Evolutionary conservation across 2,797 vertebrate genomes (phyloP).

Genomic region (Sebastes hubbsi): DNA sequence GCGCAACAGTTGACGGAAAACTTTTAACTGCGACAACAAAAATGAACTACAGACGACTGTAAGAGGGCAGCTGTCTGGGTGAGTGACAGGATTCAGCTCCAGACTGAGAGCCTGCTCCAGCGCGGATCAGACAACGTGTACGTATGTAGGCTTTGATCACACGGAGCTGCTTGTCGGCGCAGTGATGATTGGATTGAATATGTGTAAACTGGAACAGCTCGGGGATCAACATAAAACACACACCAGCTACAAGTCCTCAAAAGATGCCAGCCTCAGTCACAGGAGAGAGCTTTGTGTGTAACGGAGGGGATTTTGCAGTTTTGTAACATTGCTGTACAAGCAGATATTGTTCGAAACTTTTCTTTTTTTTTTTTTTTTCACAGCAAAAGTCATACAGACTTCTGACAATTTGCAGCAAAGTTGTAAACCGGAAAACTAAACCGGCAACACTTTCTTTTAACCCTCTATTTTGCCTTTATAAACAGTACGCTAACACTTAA

Average conservation of each 20-base stretch:
- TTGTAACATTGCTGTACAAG: constrained; percentile 58
- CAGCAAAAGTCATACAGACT: constrained; percentile 1
- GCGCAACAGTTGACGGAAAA: constrained; percentile 74
- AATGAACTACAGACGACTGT: constrained; percentile 68
- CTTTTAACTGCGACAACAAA: constrained; percentile 70
- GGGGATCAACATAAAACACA: constrained; percentile 54
- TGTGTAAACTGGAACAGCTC: constrained; percentile 65
- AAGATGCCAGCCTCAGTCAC: constrained; percentile 38
- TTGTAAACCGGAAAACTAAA: background rate
- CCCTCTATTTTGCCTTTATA: background rate
- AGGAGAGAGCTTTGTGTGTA: constrained; percentile 59
- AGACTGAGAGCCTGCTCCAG: constrained; percentile 42
- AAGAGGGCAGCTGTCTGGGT: constrained; percentile 67
- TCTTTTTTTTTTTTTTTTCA: background rate
- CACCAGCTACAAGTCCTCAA: constrained; percentile 51
- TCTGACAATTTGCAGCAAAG: constrained; percentile 24
- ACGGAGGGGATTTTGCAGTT: constrained; percentile 45
- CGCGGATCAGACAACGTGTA: constrained; percentile 48
- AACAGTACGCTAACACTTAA: background rate
- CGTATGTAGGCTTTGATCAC: constrained; percentile 59
- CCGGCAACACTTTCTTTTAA: constrained; percentile 4
- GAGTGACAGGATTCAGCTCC: constrained; percentile 66
- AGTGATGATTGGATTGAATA: constrained; percentile 26
- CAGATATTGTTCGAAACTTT: constrained; percentile 54
- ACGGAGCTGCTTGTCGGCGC: constrained; percentile 31